Percentiles rank a stretch among this genome's conserved stretches.
Conservation (phyloP, 2,888 invertebrate species). For the Mesoligia furuncula region DNA sequence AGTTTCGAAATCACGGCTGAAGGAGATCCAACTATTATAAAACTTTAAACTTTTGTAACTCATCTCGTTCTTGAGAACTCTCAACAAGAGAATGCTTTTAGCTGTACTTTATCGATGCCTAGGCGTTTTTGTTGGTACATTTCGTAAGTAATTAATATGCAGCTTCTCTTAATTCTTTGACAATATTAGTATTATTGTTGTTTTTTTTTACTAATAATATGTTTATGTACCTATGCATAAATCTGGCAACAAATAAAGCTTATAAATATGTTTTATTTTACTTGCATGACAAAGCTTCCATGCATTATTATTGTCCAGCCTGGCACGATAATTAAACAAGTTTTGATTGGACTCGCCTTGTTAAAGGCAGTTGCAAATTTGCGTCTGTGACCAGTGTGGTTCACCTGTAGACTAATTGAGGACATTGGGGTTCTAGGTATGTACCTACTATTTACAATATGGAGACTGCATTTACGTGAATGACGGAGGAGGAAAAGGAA, state of each 20-base stretch:
- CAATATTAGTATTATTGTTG: not conserved
- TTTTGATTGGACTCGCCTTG: constrained; percentile 37
- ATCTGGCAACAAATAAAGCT: not conserved
- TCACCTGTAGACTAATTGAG: constrained; percentile 20
- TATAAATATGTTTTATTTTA: not conserved
- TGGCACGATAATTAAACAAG: constrained; percentile 40
- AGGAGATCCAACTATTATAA: constrained; percentile 58
- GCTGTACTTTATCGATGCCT: constrained; percentile 23
- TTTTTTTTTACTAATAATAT: not conserved
- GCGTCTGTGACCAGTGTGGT: not conserved
- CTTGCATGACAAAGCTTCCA: not conserved
- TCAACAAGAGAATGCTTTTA: constrained; percentile 68
- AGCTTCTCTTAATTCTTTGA: too few relatives aligned
- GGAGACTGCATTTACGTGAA: not conserved
- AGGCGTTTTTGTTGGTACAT: not conserved
- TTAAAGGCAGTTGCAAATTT: constrained; percentile 20
- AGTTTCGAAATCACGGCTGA: constrained; percentile 49
- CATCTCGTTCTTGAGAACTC: constrained; percentile 41
- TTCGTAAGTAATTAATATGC: not conserved
- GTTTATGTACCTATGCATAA: too few relatives aligned
- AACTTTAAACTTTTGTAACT: constrained; percentile 61
- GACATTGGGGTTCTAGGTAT: not conserved
- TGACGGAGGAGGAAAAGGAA: not conserved
- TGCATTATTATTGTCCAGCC: not conserved
- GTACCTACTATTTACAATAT: constrained; percentile 1